These are phyloP conservation scores for Caradrina clavipalpis DNA, from an alignment of 2,888 invertebrate genomes.

Conservation along the genomic window DNA sequence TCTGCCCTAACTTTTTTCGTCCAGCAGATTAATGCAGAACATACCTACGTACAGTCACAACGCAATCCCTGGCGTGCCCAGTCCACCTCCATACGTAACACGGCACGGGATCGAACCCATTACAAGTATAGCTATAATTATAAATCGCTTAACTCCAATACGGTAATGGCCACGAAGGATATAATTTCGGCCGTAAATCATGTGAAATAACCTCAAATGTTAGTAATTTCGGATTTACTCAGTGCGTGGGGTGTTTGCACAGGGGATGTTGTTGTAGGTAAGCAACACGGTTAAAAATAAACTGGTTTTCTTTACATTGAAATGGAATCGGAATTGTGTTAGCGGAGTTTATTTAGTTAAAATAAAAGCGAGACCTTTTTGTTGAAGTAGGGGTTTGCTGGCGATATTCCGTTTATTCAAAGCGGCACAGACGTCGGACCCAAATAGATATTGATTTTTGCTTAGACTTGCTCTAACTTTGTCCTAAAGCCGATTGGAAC, in stretches of 20 bases:
- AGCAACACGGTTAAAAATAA: slow-evolving; percentile 54
- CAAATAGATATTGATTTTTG: slow-evolving; percentile 50
- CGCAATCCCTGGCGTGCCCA: slow-evolving; percentile 30
- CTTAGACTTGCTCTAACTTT: slow-evolving; percentile 4
- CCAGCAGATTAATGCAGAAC: slow-evolving; percentile 7
- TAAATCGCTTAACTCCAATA: slow-evolving; percentile 62
- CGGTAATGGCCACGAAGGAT: slow-evolving; percentile 61
- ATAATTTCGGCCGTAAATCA: slow-evolving; percentile 80
- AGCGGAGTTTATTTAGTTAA: slow-evolving; percentile 48
- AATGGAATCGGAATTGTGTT: slow-evolving; percentile 50
- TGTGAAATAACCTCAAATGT: slow-evolving; percentile 78
- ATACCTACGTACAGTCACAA: slow-evolving; percentile 14
- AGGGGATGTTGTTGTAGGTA: slow-evolving; percentile 40
- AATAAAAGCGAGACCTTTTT: slow-evolving; percentile 52
- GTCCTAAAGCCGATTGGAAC: background rate
- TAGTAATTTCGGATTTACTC: slow-evolving; percentile 74
- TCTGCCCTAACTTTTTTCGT: background rate
- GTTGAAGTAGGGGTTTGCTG: slow-evolving; percentile 33
- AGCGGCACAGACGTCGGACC: slow-evolving; percentile 16
- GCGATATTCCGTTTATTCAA: slow-evolving; percentile 23
- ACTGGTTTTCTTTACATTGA: slow-evolving; percentile 47
- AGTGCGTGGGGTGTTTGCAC: slow-evolving; percentile 48
- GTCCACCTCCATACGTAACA: slow-evolving; percentile 3
- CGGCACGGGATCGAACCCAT: slow-evolving; percentile 46
- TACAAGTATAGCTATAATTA: slow-evolving; percentile 53